Conservation (phyloP, 2,113 vertebrate species). For the Oxygymnocypris stewartii region DNA sequence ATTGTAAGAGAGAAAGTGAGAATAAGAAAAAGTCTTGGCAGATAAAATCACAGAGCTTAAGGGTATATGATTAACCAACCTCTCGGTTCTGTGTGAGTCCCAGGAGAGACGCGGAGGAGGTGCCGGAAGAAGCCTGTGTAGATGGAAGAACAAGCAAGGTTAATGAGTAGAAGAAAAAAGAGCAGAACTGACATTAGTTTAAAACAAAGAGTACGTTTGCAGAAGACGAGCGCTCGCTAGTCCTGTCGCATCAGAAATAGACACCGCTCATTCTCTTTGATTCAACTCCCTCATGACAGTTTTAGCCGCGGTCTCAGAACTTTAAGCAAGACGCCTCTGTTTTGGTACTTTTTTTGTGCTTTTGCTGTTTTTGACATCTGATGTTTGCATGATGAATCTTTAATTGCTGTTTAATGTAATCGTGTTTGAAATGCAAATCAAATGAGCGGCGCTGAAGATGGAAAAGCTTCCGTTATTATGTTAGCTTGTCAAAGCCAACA, state of each 20-base stretch:
- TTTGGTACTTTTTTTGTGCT: neutral
- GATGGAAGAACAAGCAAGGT: constrained; percentile 78
- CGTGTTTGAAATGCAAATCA: constrained; percentile 11
- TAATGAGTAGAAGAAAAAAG: constrained; percentile 77
- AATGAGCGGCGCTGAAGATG: constrained; percentile 3
- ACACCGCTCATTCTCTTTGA: constrained; percentile 46
- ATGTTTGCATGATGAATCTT: constrained; percentile 22
- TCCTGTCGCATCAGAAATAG: constrained; percentile 60
- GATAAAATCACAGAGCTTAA: constrained; percentile 53
- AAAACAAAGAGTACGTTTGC: constrained; percentile 58
- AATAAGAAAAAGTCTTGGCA: constrained; percentile 29
- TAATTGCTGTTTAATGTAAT: constrained; percentile 26
- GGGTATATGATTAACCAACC: constrained; percentile 62
- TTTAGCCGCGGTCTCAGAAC: constrained; percentile 22
- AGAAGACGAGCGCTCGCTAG: constrained; percentile 56
- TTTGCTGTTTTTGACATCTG: constrained; percentile 21
- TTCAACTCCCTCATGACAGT: constrained; percentile 40
- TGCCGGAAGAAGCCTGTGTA: constrained; percentile 73
- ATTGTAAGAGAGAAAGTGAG: constrained; percentile 16
- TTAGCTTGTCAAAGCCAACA: constrained; percentile 17
- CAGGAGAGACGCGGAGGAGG: constrained; percentile 62
- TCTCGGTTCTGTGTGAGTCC: constrained; percentile 61
- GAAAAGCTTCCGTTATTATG: neutral
- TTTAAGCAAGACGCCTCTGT: constrained; percentile 32
- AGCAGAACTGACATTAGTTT: constrained; percentile 71